Conservation (phyloP, 2,888 invertebrate genomes). For the Coelopa pilipes region DNA sequence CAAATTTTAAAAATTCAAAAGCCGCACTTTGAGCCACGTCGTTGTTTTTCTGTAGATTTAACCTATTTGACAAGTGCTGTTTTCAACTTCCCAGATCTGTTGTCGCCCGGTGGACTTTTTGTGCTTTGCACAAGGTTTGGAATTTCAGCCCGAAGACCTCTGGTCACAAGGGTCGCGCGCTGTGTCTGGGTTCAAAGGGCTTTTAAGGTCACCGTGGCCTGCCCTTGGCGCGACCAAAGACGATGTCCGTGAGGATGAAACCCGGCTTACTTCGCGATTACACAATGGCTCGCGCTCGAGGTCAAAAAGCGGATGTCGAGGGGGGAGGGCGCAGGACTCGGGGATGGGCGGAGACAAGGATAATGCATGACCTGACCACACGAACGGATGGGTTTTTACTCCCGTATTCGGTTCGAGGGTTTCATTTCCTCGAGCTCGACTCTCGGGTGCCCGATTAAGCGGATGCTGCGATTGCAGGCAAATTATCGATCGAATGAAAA, state of each 20-base stretch:
- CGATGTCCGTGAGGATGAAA: background rate
- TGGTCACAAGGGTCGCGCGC: conserved; percentile 44
- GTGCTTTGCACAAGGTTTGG: background rate
- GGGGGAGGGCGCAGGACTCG: too few species aligned
- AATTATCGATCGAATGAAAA: conserved; percentile 36
- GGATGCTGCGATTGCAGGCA: conserved; percentile 13
- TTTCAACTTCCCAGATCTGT: background rate
- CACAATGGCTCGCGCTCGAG: background rate
- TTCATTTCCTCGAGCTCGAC: too few species aligned
- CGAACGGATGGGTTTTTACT: too few species aligned
- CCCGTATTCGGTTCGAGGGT: background rate
- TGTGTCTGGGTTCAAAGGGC: conserved; percentile 39
- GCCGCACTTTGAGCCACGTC: too few species aligned
- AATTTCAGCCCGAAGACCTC: too few species aligned
- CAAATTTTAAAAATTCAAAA: too few species aligned
- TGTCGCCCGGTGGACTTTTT: background rate
- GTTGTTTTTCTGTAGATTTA: background rate
- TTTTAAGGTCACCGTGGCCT: background rate
- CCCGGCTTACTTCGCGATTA: background rate
- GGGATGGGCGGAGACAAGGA: too few species aligned
- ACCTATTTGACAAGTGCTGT: background rate
- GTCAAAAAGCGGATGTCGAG: too few species aligned
- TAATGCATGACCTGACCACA: too few species aligned
- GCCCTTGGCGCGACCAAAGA: background rate
- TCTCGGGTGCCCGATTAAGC: too few species aligned